Conservation (phyloP, 2,797 vertebrate species). For the Oryzias sinensis region DNA sequence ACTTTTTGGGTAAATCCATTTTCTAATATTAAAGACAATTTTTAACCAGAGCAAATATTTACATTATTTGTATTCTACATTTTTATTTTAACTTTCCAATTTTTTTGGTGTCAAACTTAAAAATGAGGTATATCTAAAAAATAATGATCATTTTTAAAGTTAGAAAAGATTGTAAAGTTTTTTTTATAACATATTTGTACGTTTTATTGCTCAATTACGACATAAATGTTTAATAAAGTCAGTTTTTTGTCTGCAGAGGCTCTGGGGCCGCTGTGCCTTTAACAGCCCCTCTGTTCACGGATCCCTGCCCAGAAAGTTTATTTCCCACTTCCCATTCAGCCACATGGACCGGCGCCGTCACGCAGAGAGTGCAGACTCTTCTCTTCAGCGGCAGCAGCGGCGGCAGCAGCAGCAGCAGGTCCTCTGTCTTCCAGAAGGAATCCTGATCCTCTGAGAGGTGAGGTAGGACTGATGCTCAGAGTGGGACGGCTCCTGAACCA, state of each 20-base stretch:
- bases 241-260: slow-evolving; percentile 21
- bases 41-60: no score
- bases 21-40: no score
- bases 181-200: no score
- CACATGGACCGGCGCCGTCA: slow-evolving; percentile 65
- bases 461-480: slow-evolving; percentile 49
- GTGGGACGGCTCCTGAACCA: slow-evolving; percentile 16
- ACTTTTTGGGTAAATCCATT: no score
- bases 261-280: slow-evolving; percentile 65
- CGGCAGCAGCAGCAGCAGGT: slow-evolving; percentile 25
- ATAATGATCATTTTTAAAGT: no score
- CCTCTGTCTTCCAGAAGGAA: slow-evolving; percentile 12
- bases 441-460: slow-evolving; percentile 14
- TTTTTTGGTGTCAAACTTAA: no score
- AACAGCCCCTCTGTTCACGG: slow-evolving; percentile 60
- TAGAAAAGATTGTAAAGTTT: no score
- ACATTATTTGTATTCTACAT: no score
- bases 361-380: slow-evolving; percentile 50
- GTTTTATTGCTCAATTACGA: no score
- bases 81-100: no score
- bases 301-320: slow-evolving; percentile 65
- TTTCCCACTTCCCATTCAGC: slow-evolving; percentile 71
- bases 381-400: slow-evolving; percentile 36
- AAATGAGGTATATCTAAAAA: no score
- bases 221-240: slow-evolving; percentile 2